Evolutionary conservation across 1,140 invertebrate genomes (phyloP).

Genomic region (Trichonephila inaurata): DNA sequence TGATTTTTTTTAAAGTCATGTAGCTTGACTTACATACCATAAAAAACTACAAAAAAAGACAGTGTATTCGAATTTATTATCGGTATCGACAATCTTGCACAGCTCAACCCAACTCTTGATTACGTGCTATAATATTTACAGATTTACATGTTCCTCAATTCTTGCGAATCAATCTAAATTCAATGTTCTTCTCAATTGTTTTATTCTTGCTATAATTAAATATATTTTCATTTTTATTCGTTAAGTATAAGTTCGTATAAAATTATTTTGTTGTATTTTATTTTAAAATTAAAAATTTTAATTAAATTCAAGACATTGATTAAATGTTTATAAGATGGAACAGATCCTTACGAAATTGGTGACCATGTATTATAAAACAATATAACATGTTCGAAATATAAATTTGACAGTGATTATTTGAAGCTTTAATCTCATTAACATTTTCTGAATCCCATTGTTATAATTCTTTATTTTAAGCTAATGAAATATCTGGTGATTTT

Average conservation of each 20-base stretch:
- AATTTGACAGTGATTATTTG: too few species aligned
- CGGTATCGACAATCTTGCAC: background rate
- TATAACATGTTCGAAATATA: too few species aligned
- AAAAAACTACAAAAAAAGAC: background rate
- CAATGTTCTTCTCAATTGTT: too few species aligned
- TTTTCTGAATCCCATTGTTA: too few species aligned
- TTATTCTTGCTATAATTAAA: background rate
- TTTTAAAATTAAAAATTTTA: background rate
- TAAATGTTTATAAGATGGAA: background rate
- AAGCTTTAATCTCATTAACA: too few species aligned
- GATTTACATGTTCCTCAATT: background rate
- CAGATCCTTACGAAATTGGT: background rate
- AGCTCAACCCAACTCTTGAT: background rate
- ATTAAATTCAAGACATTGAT: slow-evolving; percentile 14
- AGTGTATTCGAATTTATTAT: slow-evolving; percentile 9
- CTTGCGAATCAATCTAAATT: too few species aligned
- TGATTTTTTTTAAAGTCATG: background rate
- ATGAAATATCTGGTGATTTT: too few species aligned
- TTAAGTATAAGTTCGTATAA: background rate
- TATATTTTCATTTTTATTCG: background rate
- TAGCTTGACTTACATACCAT: background rate
- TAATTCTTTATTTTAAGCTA: too few species aligned
- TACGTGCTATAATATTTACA: background rate
- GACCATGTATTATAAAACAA: too few species aligned
- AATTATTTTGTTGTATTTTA: background rate